Percentiles rank a stretch among this genome's conserved stretches.
Conservation (phyloP, 2,113 vertebrate genomes). For the Ageneiosus marmoratus region DNA sequence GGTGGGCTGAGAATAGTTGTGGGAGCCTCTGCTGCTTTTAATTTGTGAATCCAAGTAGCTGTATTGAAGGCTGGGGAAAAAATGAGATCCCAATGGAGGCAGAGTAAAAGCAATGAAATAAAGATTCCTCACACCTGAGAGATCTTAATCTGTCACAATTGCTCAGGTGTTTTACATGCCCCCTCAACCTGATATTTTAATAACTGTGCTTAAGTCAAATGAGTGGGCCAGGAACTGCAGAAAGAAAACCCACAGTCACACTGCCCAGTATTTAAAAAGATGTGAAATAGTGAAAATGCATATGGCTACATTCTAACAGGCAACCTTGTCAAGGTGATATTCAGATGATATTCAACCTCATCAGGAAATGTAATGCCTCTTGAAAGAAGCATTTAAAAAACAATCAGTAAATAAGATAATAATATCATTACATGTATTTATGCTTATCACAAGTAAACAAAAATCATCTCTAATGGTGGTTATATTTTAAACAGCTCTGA, state of each 20-base stretch:
- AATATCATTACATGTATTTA: conserved; percentile 43
- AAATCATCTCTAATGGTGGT: conserved; percentile 43
- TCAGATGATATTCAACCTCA: background rate
- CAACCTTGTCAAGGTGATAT: background rate
- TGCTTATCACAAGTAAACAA: conserved; percentile 50
- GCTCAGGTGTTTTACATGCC: conserved; percentile 24
- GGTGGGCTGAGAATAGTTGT: conserved; percentile 54
- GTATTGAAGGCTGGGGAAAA: conserved; percentile 43
- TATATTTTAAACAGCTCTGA: conserved; percentile 41
- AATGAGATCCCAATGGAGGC: conserved; percentile 50
- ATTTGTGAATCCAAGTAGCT: conserved; percentile 46
- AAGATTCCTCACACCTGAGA: conserved; percentile 28
- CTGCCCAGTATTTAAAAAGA: background rate
- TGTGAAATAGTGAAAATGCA: background rate
- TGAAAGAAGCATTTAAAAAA: background rate
- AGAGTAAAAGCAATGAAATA: conserved; percentile 47
- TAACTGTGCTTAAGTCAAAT: conserved; percentile 23
- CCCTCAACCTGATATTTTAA: conserved; percentile 29
- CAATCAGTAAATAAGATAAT: conserved; percentile 36
- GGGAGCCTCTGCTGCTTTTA: conserved; percentile 49
- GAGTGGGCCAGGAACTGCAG: background rate
- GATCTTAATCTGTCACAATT: conserved; percentile 36
- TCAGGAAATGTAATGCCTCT: background rate
- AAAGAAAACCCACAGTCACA: background rate
- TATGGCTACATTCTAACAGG: background rate